Conservation (phyloP, 2,888 invertebrate genomes). For the Theretra japonica region DNA sequence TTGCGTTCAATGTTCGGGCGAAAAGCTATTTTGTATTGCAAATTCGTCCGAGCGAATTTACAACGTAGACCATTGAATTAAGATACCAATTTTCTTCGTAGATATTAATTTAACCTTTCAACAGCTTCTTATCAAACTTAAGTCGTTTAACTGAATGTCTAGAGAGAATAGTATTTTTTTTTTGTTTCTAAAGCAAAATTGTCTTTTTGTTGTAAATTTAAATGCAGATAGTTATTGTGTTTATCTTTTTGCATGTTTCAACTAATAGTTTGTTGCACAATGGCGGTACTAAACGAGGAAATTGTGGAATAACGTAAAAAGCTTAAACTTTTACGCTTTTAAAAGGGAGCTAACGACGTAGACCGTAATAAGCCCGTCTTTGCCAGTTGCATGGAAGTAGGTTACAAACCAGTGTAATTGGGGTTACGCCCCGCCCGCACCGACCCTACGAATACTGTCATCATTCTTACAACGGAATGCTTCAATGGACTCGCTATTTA, state of each 20-base stretch:
- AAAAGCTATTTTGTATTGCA: not conserved
- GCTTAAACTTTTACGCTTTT: slow-evolving; percentile 39
- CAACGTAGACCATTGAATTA: not conserved
- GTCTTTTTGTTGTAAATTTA: not conserved
- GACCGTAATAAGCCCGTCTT: slow-evolving; percentile 45
- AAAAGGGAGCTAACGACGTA: slow-evolving; percentile 42
- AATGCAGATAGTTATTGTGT: not conserved
- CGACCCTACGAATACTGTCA: slow-evolving; percentile 40
- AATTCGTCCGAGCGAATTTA: not conserved
- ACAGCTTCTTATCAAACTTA: not conserved
- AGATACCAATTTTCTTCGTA: not conserved
- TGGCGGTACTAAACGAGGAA: slow-evolving; percentile 23
- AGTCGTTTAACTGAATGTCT: slow-evolving; percentile 1
- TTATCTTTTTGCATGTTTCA: not conserved
- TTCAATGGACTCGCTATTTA: not conserved
- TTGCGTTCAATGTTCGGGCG: slow-evolving; percentile 5
- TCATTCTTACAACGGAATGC: not conserved
- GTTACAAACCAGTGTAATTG: slow-evolving; percentile 54
- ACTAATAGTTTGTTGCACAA: slow-evolving; percentile 15
- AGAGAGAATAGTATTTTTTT: not conserved
- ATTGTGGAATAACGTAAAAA: slow-evolving; percentile 33
- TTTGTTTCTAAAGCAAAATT: not conserved
- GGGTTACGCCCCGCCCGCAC: slow-evolving; percentile 39
- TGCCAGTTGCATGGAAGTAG: slow-evolving; percentile 49
- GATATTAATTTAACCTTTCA: not conserved